Percentiles rank a stretch among this genome's conserved stretches.
phyloP scores from a whole-genome alignment of 2,113 vertebrate species.

The Colius striatus region DNA sequence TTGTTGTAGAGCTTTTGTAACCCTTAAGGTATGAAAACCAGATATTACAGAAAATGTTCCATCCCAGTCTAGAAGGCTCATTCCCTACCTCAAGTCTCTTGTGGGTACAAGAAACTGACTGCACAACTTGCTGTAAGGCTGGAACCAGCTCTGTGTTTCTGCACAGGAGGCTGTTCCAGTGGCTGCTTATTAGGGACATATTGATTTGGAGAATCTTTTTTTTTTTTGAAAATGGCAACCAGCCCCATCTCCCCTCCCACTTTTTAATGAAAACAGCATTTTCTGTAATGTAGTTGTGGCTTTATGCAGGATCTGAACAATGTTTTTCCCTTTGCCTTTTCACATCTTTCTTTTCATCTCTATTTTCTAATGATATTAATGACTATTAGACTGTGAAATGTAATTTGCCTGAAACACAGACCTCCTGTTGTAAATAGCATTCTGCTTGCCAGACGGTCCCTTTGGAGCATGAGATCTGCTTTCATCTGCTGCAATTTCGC shows the following conservation, averaged over 20 bases:
- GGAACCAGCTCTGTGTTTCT: not conserved
- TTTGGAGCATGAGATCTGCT: constrained; percentile 39
- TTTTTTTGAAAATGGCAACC: not conserved
- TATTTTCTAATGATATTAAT: constrained; percentile 21
- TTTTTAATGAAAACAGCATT: not conserved
- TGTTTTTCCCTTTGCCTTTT: constrained; percentile 37
- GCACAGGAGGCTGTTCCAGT: not conserved
- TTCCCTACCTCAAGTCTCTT: not conserved
- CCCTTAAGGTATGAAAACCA: not conserved
- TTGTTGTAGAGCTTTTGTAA: not conserved
- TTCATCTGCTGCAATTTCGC: constrained; percentile 52
- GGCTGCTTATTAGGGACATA: not conserved
- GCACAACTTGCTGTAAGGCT: not conserved
- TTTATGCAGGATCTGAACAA: not conserved
- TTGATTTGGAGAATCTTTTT: not conserved
- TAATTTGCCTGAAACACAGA: constrained; percentile 48
- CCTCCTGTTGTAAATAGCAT: constrained; percentile 39
- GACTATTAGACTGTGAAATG: constrained; percentile 54
- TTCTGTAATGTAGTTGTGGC: not conserved
- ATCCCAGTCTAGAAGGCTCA: not conserved
- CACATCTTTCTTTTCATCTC: constrained; percentile 38
- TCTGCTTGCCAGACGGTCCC: constrained; percentile 34
- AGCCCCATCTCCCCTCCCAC: not conserved
- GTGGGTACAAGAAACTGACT: not conserved
- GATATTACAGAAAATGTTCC: not conserved